Percentiles rank a stretch among this genome's conserved stretches.
Conservation (phyloP, 2,113 vertebrate genomes). For the Vidua macroura region DNA sequence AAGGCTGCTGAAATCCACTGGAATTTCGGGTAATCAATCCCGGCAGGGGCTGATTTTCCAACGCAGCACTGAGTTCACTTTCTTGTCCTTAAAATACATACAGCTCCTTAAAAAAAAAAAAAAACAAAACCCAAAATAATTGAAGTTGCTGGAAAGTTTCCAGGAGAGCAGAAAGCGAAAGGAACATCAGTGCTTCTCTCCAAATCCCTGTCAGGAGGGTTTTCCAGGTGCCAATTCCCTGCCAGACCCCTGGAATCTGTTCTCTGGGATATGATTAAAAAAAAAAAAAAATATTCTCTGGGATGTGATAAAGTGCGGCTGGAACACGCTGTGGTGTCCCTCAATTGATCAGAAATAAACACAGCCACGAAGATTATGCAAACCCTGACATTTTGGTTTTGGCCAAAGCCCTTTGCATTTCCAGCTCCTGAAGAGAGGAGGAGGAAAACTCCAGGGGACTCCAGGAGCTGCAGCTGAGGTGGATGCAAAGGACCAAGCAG, state of each 20-base stretch:
- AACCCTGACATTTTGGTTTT: not conserved
- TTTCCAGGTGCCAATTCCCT: not conserved
- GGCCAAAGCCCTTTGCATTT: not conserved
- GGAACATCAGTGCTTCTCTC: not conserved
- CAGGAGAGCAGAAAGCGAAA: not conserved
- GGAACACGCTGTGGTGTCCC: rapidly evolving
- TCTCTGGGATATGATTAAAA: not conserved
- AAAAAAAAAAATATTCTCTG: not conserved
- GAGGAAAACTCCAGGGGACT: not conserved
- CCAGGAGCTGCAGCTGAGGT: not conserved
- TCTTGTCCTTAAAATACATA: not conserved
- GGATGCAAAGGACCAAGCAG: not conserved
- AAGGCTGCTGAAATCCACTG: not conserved
- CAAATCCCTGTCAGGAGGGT: not conserved
- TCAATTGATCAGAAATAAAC: not conserved
- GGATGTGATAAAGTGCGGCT: rapidly evolving
- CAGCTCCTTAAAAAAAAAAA: not conserved
- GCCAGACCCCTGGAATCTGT: not conserved
- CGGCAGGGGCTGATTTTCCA: not conserved
- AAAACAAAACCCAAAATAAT: not conserved
- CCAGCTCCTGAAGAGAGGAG: not conserved
- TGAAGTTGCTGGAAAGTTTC: not conserved
- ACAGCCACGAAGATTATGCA: rapidly evolving
- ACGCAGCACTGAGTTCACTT: rapidly evolving
- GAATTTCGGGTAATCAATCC: rapidly evolving